Base-by-base conservation (phyloP, 2,888 invertebrate species). In the Argyra leucocephala region DNA sequence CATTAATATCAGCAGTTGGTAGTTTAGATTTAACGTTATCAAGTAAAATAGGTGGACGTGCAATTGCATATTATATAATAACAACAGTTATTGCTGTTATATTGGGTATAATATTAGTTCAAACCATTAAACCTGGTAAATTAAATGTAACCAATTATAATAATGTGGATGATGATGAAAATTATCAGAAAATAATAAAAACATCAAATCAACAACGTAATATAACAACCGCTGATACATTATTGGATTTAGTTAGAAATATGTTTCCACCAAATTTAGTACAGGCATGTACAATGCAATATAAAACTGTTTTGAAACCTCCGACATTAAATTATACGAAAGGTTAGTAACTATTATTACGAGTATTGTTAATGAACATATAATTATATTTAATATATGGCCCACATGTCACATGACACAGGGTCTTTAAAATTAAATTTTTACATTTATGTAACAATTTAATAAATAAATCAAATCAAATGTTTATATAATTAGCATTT, bases 181-280 rank as follows among this genome's bases (percentile, higher is more conserved):
- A 62, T 6, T 24, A 63, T 58, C 9, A 21, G 4, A 21, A 26
- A 6, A 24, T 31, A 57, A 22, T 23, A 26, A 63, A 58, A 26
- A 21, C 5, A 26, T 21, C 70, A 31, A 71, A 71, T 7, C 69
- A 71, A 37, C 67, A 76, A 12, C 77, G 84, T 67, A 82, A 83
- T 68, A 81, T 83, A 22, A 85, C 86, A 37, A 86, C 88, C 0
- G 83, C 81, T 0, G 89, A 89, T 74, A 88, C 88, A 1, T 80
- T 89, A 63, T 79, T 90, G 73, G 89, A 90, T 79, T 81, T 89
- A 65, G 78, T 88, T 68, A 83, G 87, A 76, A 93, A 93, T 76
- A 85, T 93, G 78, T 92, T 94, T 75, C 92, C 93, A 9, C 90
- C 91, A 70, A 93, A 93, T 81, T 80, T 93, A 68, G 85, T 89